Evolutionary conservation across 2,888 invertebrate genomes (phyloP), one percentile per base, ranked within the genome.

Genomic region (Drosophila kuntzei): DNA sequence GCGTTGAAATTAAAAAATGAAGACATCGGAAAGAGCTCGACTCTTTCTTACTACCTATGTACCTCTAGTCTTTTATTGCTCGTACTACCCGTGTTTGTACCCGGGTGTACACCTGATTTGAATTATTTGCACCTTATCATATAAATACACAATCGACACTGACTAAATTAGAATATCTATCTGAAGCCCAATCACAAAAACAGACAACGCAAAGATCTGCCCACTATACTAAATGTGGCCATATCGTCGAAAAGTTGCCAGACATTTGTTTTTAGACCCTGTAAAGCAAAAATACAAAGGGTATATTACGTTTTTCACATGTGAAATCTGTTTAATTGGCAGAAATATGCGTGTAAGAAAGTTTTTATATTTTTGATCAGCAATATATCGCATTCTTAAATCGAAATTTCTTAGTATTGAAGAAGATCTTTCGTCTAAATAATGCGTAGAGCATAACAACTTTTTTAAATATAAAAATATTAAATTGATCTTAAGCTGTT

Each of bases 81-180:
- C 57, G 25, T 20, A 22, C 39, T 50, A 55, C 32, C 34, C 12
- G 16, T 32, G 22, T 22, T 36, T 36, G 22, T 22, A 18, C 37
- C 20, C 27, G 20, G 25, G 27, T 29, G 58, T 63, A 60, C 44
- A 57, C 36, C 53, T 39, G 46, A 34, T 78, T 87, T 25, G 43
- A 46, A 84, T 87, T 85, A 89, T 85, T 81, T 84, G 82, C 86
- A 76, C 82, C 86, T 89, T 89, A 85, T 89, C 85, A 71, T 67
- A 84, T 80, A 80, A 88, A 79, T 79, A 84, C 87, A 84, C 61
- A 75, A 65, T 46, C 46, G 20, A 18, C 44, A 51, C 67, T 61
- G 62, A 71, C 81, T 64, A 88, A 88, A 88, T 82, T 88, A 82
- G 89, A 88, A 82, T 82, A 82, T 80, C 89, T 75, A 65, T 64